Base-by-base conservation (phyloP, 2,888 invertebrate species). In the Petrolisthes manimaculis region DNA sequence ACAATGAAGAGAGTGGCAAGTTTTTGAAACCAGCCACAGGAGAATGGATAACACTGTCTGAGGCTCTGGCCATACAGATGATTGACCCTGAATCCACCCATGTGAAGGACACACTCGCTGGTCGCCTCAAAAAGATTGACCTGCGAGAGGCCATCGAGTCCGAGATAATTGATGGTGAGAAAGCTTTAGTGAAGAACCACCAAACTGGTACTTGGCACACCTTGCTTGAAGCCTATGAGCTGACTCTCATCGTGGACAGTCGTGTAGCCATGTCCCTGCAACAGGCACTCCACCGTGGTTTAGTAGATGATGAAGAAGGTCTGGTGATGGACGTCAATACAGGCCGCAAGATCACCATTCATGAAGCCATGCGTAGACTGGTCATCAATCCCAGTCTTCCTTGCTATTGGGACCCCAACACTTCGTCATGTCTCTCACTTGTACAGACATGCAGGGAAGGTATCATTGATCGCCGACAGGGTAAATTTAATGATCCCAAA, bases 21-120 rank as follows among this genome's bases (percentile, higher is more conserved):
- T 97, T 98, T 93, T 94, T 97, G 92, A 96, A 97, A 93, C 97
- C 97, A 3, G 95, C 96, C 92, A 95, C 95, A 67, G 96, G 96
- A 0, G 95, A 96, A 89, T 95, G 95, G 92, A 94, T 97, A 80
- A 96, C 96, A 54, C 94, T 99, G 78, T 95, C 95, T 24, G 96
- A 98, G 92, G 97, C 98, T 0, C 95, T 98, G 53, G 95, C 95
- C 92, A 94, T 95, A 86, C 96, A 96, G 92, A 93, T 98, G 55
- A 95, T 99, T 71, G 97, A 98, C 93, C 95, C 96, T 0, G 95
- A 97, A 92, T 97, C 97, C 0, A 96, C 97, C 0, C 95, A 96
- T 91, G 96, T 97, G 77, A 96, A 96, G 92, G 97, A 97, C 92
- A 95, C 95, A 53, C 95, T 95, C 91, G 94, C 95, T 75, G 96